Evolutionary conservation across 2,888 invertebrate genomes (phyloP).

Genomic region (Agriotes lineatus): DNA sequence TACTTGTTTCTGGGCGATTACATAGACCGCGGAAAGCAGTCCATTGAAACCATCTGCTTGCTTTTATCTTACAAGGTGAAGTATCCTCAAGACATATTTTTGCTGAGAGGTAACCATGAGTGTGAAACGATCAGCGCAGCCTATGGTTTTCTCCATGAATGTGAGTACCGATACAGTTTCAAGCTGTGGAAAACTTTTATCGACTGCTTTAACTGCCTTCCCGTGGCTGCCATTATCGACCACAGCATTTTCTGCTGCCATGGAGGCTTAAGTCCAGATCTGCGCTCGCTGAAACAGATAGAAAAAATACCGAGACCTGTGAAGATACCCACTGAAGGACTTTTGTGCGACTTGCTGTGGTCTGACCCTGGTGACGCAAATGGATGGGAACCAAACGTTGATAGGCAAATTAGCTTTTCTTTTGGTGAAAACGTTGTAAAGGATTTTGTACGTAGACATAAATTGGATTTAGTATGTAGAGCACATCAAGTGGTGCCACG

Average conservation of each 20-base stretch:
- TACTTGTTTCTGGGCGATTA: constrained; percentile 75
- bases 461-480: constrained; percentile 58
- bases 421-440: constrained; percentile 58
- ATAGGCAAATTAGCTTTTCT: constrained; percentile 56
- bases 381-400: constrained; percentile 57
- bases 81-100: constrained; percentile 78
- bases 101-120: constrained; percentile 51
- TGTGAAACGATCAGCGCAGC: constrained; percentile 71
- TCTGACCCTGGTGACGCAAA: constrained; percentile 55
- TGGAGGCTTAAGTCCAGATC: constrained; percentile 62
- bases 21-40: constrained; percentile 75
- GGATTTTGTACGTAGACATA: constrained; percentile 57
- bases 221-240: constrained; percentile 61
- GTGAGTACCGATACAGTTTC: constrained; percentile 65
- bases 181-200: constrained; percentile 63
- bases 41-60: constrained; percentile 75
- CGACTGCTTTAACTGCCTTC: constrained; percentile 61
- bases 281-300: constrained; percentile 58
- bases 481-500: constrained; percentile 61
- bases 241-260: constrained; percentile 63
- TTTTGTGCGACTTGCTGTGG: constrained; percentile 60
- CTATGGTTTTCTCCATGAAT: constrained; percentile 76
- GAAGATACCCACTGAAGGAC: constrained; percentile 54
- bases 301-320: constrained; percentile 55
- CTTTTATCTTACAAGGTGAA: constrained; percentile 77